phyloP scores from a whole-genome alignment of 2,888 invertebrate genomes.

The Junonia oenone region DNA sequence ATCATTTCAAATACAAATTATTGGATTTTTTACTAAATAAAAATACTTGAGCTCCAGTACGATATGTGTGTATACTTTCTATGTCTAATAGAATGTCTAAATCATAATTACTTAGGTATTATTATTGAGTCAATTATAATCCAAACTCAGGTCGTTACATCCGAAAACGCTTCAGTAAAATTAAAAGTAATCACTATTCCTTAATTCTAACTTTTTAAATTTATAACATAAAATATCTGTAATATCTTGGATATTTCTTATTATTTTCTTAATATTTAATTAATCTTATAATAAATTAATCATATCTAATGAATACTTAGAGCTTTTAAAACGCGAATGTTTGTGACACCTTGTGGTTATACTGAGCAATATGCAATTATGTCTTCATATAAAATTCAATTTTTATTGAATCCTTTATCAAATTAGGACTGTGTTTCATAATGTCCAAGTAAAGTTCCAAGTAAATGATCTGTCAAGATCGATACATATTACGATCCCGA shows the following conservation, averaged over 20 bases:
- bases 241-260: slow-evolving; percentile 76
- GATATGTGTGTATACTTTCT: too few species aligned
- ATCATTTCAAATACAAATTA: too few species aligned
- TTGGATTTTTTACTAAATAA: too few species aligned
- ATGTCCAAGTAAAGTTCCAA: too few species aligned
- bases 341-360: slow-evolving; percentile 52
- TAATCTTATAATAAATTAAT: slow-evolving; percentile 70
- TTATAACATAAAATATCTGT: slow-evolving; percentile 53
- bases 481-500: too few species aligned
- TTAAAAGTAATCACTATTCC: slow-evolving; percentile 54
- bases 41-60: too few species aligned
- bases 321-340: slow-evolving; percentile 52
- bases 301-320: slow-evolving; percentile 75
- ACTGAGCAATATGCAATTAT: slow-evolving; percentile 55
- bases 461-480: too few species aligned
- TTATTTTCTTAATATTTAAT: slow-evolving; percentile 61
- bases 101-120: neutral
- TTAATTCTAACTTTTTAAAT: slow-evolving; percentile 49
- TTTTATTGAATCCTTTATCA: too few species aligned
- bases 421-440: too few species aligned
- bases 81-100: too few species aligned
- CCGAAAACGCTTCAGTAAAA: slow-evolving; percentile 50
- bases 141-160: slow-evolving; percentile 51
- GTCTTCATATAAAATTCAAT: too few species aligned
- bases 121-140: slow-evolving; percentile 6